Base-by-base conservation (phyloP, 2,888 invertebrate genomes). In the Platycheirus rosarum region DNA sequence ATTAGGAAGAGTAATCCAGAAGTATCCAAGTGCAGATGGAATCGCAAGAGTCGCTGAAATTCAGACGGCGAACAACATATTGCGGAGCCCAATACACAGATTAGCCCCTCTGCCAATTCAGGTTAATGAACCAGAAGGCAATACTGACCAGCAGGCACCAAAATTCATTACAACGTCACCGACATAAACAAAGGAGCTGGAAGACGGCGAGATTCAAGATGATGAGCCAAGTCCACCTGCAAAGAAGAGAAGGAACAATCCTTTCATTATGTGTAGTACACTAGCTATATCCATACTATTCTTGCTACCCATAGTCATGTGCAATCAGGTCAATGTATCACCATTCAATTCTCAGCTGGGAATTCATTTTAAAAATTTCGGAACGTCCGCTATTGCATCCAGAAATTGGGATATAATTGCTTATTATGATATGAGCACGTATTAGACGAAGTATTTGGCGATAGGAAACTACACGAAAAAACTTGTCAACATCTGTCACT, bases 41-140 rank as follows among this genome's bases (percentile, higher is more conserved):
- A 5, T 13, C 16, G 14, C 2, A 7, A 44, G 18, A 14, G 44
- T 44, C 18, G 2, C 44, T n/a, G 18, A 18, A 14, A 16, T 18
- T 13, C 44, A 44, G n/a, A 44, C 44, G 14, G 14, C 44, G 6
- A 18, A 13, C 14, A 13, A 2, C 7, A 44, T 44, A 6, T 8
- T 14, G 14, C 44, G 18, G 14, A 35, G 35, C 7, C 44, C 44
- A 44, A 44, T 44, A 11, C 44, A 35, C n/a, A n/a, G n/a, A n/a
- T n/a, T n/a, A n/a, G n/a, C n/a, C n/a, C n/a, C n/a, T n/a, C n/a
- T n/a, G n/a, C n/a, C n/a, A n/a, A n/a, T n/a, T n/a, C n/a, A n/a
- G n/a, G n/a, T n/a, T n/a, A n/a, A n/a, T n/a, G n/a, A n/a, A n/a
- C n/a, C n/a, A n/a, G n/a, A n/a, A n/a, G n/a, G n/a, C n/a, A n/a